These are phyloP conservation scores for Melanostoma scalare DNA, from an alignment of 2,888 invertebrate genomes.

Conservation along the genomic window DNA sequence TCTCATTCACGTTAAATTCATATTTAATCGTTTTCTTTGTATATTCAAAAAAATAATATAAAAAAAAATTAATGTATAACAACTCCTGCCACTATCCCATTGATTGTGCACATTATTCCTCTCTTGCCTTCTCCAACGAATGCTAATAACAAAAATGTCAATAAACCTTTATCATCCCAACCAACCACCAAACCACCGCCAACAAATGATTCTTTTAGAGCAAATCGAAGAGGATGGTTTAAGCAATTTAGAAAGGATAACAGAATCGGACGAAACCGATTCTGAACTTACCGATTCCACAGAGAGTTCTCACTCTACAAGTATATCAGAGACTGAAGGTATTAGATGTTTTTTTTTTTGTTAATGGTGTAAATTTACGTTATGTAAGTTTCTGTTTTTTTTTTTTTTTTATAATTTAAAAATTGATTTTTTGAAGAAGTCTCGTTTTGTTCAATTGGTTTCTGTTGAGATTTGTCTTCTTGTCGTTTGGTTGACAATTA, in stretches of 20 bases:
- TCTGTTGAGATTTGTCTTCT: slow-evolving; percentile 41
- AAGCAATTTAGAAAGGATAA: slow-evolving; percentile 78
- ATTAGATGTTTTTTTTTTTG: slow-evolving; percentile 58
- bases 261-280: slow-evolving; percentile 83
- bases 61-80: slow-evolving; percentile 41
- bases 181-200: slow-evolving; percentile 21
- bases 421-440: slow-evolving; percentile 15
- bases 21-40: slow-evolving; percentile 63
- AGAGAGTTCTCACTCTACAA: slow-evolving; percentile 82
- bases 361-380: slow-evolving; percentile 46
- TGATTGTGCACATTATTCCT: slow-evolving; percentile 53
- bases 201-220: slow-evolving; percentile 63
- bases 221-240: slow-evolving; percentile 73
- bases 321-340: slow-evolving; percentile 80
- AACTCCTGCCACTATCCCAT: slow-evolving; percentile 37
- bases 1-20: slow-evolving; percentile 79
- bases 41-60: slow-evolving; percentile 50
- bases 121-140: slow-evolving; percentile 2
- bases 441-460: slow-evolving; percentile 34
- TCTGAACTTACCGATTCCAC: slow-evolving; percentile 83
- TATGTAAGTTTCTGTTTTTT: slow-evolving; percentile 47
- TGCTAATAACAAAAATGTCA: slow-evolving; percentile 15
- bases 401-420: slow-evolving; percentile 24
- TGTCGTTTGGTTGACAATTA: slow-evolving; percentile 47
- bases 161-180: slow-evolving; percentile 27